Evolutionary conservation across 2,888 invertebrate species (phyloP), one percentile per base, ranked within the genome.

Genomic region (Drosophila incognita): DNA sequence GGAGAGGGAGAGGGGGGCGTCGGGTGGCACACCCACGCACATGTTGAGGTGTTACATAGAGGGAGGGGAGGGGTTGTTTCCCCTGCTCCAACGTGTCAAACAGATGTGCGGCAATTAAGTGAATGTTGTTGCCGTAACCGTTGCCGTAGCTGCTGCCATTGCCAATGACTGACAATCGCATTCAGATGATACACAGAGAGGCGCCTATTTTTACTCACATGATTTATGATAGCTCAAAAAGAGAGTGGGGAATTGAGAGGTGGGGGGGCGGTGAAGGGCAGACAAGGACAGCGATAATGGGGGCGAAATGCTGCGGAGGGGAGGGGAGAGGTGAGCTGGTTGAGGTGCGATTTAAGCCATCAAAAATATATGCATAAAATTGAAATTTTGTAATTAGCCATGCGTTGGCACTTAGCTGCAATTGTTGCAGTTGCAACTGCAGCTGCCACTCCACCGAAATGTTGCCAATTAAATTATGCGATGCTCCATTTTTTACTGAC

Each of bases 161-260:
- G 62, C 65, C 69, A 62, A 52, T 87, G 87, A 83, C 82, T 76
- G 82, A 79, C 84, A 83, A 75, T 75, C 79, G 59, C 76, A 81
- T 57, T 79, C 69, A 71, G 64, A 65, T 87, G 82, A 74, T 82
- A 54, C 85, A 27, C 27, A 69, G 48, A 11, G 40, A 61, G 66
- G 80, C 58, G 69, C 81, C 87, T 85, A 89, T 85, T 87, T 83
- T 77, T 78, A 38, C 68, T 72, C 54, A 53, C 51, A 72, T 84
- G 79, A 84, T 83, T 82, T 76, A 87, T 70, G 75, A 57, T 64
- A 4, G 31, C 31, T 31, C 8, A 1, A n/a, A n/a, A 11, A 6
- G 27, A 33, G 11, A 31, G 27, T 8, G n/a, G 27, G 40, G 40
- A 36, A 24, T 8, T 35, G 27, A 2, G 33, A 15, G 11, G 1